These are phyloP conservation scores for Drosophila rellima DNA, from an alignment of 2,888 invertebrate genomes.

Conservation along the genomic window DNA sequence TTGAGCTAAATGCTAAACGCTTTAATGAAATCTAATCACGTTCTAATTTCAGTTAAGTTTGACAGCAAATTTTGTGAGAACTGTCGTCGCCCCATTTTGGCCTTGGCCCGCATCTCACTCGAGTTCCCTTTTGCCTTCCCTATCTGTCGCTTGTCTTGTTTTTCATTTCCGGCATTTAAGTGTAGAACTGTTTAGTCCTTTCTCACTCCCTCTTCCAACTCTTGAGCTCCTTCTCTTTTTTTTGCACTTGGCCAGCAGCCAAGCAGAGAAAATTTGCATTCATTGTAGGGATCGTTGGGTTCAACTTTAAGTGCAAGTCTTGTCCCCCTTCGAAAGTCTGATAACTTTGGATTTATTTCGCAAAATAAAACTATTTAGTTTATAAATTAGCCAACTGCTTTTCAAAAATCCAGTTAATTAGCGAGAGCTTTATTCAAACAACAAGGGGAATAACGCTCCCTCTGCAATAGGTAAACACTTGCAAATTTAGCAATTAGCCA, in stretches of 20 bases:
- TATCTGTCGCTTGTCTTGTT: conserved; percentile 49
- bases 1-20: conserved; percentile 65
- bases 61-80: conserved; percentile 64
- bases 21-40: conserved; percentile 80
- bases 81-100: conserved; percentile 9
- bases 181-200: conserved; percentile 32
- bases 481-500: conserved; percentile 72
- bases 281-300: conserved; percentile 29
- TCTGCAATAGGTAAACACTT: conserved; percentile 42
- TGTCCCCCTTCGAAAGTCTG: conserved; percentile 11
- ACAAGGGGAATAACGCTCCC: conserved; percentile 12
- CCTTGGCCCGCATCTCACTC: conserved; percentile 21
- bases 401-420: conserved; percentile 66
- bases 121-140: background rate
- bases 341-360: conserved; percentile 24
- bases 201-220: background rate
- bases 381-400: conserved; percentile 66
- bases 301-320: background rate
- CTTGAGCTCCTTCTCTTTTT: background rate
- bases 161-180: conserved; percentile 71
- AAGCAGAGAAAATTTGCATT: conserved; percentile 53
- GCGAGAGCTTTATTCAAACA: conserved; percentile 46
- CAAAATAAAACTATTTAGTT: conserved; percentile 41
- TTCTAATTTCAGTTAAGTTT: conserved; percentile 79
- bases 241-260: conserved; percentile 48